Evolutionary conservation across 2,113 vertebrate genomes (phyloP), one percentile per base, ranked within the genome.

Genomic region (Solenodon paradoxus): DNA sequence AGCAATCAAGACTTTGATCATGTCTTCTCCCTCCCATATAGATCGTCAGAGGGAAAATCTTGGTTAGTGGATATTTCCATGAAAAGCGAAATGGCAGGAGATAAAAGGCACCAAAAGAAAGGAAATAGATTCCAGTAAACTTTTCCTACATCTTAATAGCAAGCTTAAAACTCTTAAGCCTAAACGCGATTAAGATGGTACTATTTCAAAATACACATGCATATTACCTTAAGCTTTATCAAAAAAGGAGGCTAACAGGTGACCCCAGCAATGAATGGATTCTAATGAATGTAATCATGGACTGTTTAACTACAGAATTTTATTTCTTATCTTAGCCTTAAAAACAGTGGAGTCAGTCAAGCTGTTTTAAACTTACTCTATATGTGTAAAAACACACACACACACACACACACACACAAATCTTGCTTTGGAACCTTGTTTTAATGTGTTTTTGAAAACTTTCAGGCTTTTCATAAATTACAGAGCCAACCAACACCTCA

Each of bases 1-100:
- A 90, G 90, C 90, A 88, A 94, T 96, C 92, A 91, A 79, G 40
- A 71, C 45, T 96, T 95, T 53, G 47, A 81, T 88, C 75, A 71
- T 59, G 42, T 87, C 49, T 77, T 88, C 17, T 83, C n/a, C 38
- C 42, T 79, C 35, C 20, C 32, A 20, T 10, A 24, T 10, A 24
- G 38, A 74, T 68, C n/a, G 92, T 94, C 45, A 40, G 35, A 88
- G 26, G 66, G 26, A 82, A 92, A 92, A 61, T 5, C 20, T 7
- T 13, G 15, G 24, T 13, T 51, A 40, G 30, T n/a, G 1, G 28
- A 63, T 82, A 61, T 51, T 87, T 49, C 66, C n/a, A 32, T 75
- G 47, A 16, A 75, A 88, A 68, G 19, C 71, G 32, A 92, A 86
- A 42, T 3, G 7, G 4, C 2, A n/a, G 66, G 24, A 53, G 7